Evolutionary conservation across 2,888 invertebrate genomes (phyloP).

Genomic region (Helicoverpa assulta): DNA sequence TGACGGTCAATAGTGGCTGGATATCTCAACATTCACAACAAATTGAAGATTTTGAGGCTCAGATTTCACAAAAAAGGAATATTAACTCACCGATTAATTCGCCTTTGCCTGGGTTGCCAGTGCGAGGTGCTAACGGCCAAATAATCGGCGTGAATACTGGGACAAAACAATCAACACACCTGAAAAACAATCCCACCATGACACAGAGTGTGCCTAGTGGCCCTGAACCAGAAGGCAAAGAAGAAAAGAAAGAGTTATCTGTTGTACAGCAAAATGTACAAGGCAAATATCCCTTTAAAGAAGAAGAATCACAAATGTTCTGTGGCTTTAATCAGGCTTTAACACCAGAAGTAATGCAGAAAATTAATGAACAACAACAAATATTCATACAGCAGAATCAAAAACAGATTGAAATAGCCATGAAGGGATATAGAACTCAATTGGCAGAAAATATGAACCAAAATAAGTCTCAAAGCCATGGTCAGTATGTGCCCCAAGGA

Average conservation of each 20-base stretch:
- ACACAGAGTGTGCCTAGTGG: conserved; percentile 64
- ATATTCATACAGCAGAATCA: conserved; percentile 90
- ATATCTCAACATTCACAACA: conserved; percentile 86
- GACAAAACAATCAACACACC: conserved; percentile 73
- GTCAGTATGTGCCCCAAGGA: conserved; percentile 80
- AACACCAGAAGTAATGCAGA: conserved; percentile 89
- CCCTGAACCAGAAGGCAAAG: conserved; percentile 74
- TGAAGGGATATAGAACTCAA: conserved; percentile 86
- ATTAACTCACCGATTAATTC: conserved; percentile 67
- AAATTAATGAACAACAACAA: conserved; percentile 90
- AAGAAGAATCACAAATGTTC: conserved; percentile 85
- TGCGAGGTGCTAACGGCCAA: conserved; percentile 91
- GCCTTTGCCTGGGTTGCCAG: conserved; percentile 78
- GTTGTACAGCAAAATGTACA: conserved; percentile 64
- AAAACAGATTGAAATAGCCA: conserved; percentile 88
- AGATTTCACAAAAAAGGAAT: conserved; percentile 71
- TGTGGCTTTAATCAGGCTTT: conserved; percentile 86
- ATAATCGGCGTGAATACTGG: conserved; percentile 90
- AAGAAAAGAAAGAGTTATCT: conserved; percentile 77
- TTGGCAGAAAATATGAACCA: conserved; percentile 77
- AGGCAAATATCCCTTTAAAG: conserved; percentile 75
- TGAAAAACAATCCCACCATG: conserved; percentile 71
- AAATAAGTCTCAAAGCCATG: conserved; percentile 76
- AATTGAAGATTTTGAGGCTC: conserved; percentile 75
- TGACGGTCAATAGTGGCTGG: conserved; percentile 88